These are phyloP conservation scores for Chirona hameri DNA, from an alignment of 2,888 invertebrate species.

Conservation along the genomic window DNA sequence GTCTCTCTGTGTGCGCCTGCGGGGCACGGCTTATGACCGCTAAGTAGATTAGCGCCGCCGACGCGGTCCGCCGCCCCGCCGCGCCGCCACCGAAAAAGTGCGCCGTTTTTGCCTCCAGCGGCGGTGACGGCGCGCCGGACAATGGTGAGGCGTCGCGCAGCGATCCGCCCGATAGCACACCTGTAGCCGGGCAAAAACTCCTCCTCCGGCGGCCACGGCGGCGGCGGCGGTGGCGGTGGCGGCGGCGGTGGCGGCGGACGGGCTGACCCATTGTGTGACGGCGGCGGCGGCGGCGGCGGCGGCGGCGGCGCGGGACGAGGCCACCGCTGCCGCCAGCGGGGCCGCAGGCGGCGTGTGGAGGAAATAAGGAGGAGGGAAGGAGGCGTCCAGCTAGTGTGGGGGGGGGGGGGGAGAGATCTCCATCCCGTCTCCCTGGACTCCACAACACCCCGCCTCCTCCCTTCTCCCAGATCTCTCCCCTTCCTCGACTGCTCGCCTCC, in stretches of 20 bases:
- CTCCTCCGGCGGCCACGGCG: not conserved
- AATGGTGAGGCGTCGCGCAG: not conserved
- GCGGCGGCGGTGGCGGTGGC: not conserved
- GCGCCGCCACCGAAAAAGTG: not conserved
- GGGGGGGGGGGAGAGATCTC: too few relatives aligned
- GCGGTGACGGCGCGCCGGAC: not conserved
- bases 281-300: not conserved
- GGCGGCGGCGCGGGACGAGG: not conserved
- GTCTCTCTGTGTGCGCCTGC: not conserved
- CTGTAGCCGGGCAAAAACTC: not conserved
- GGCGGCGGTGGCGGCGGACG: not conserved
- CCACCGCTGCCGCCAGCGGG: too few relatives aligned
- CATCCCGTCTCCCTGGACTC: too few relatives aligned
- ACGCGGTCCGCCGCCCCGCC: not conserved
- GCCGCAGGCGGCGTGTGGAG: too few relatives aligned
- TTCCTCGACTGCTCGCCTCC: too few relatives aligned
- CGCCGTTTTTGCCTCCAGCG: not conserved
- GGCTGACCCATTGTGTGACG: not conserved
- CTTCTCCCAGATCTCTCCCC: too few relatives aligned
- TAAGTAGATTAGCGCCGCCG: not conserved
- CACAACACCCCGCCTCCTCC: too few relatives aligned
- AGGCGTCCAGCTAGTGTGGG: too few relatives aligned
- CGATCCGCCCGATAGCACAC: conserved; percentile 6
- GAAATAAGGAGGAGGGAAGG: too few relatives aligned
- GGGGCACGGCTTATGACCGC: not conserved